Evolutionary conservation across 2,797 vertebrate genomes (phyloP), one percentile per base, ranked within the genome.

Genomic region (Hipposideros larvatus): DNA sequence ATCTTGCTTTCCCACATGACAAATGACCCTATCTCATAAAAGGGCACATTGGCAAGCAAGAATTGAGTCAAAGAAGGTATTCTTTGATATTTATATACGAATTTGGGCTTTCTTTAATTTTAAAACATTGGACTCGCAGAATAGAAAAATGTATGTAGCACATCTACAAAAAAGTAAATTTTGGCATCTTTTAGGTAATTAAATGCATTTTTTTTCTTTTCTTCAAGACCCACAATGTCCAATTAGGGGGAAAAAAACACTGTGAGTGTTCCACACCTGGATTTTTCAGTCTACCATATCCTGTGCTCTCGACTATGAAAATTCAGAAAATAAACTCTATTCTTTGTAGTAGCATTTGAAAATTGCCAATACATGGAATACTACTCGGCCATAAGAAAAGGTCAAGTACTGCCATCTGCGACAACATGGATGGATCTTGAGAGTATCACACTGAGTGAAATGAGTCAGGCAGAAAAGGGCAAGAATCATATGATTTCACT

Each of bases 21-120:
- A 98, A 98, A 98, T 98, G 96, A 94, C 96, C 94, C 96, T 96
- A 98, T 98, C 97, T 98, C 94, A 94, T 94, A 97, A 98, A 98
- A 98, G 97, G 97, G 96, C 95, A 98, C 1, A 95, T 96, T 85
- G 96, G 97, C 97, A 98, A 97, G 97, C 90, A 15, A 8, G 85
- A 91, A 96, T 88, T 91, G 96, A 98, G 96, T 98, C 98, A 98
- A 98, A 98, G 98, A 97, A 98, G 97, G 97, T 97, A 97, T 98
- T 98, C 97, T 98, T 98, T 98, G 96, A 97, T 97, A 98, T 97
- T 98, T 96, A 96, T 96, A 96, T 97, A 96, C 97, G 97, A 97
- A 97, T 97, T 94, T 0, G 84, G 16, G 16, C 61, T 65, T 63
- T 21, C 79, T 89, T 95, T 7, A 21, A 83, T 87, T 96, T 91